phyloP scores from a whole-genome alignment of 2,113 vertebrate genomes.

The Onychorhynchus coronatus region DNA sequence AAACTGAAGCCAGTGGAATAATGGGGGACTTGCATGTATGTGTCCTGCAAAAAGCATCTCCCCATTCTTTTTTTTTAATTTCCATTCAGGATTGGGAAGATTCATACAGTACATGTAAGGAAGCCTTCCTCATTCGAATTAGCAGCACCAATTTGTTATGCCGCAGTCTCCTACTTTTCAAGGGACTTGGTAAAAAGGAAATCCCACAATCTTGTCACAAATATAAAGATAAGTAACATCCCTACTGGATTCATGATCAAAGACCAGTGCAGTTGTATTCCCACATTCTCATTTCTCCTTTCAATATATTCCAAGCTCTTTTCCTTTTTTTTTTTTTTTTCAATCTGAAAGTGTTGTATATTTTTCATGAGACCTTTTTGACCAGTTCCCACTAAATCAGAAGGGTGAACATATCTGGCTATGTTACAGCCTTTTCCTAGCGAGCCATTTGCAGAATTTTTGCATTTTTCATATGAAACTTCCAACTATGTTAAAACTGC shows the following conservation, averaged over 20 bases:
- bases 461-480: neutral
- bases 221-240: slow-evolving; percentile 67
- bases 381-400: slow-evolving; percentile 68
- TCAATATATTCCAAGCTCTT: slow-evolving; percentile 68
- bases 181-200: neutral
- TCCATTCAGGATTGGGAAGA: neutral
- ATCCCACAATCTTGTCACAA: slow-evolving; percentile 15
- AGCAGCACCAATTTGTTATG: neutral
- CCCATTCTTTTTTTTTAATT: neutral
- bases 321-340: slow-evolving; percentile 32
- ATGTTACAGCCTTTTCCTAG: neutral
- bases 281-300: slow-evolving; percentile 62
- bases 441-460: neutral
- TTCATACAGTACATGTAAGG: neutral
- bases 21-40: neutral
- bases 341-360: slow-evolving; percentile 64
- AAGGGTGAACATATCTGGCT: neutral
- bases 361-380: slow-evolving; percentile 60
- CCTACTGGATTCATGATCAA: slow-evolving; percentile 63
- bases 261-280: slow-evolving; percentile 38
- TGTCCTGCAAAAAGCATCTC: neutral
- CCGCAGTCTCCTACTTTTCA: neutral
- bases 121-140: neutral
- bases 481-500: neutral
- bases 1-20: neutral